phyloP scores from a whole-genome alignment of 2,797 vertebrate genomes.

The Melanotaenia maccullochi region DNA sequence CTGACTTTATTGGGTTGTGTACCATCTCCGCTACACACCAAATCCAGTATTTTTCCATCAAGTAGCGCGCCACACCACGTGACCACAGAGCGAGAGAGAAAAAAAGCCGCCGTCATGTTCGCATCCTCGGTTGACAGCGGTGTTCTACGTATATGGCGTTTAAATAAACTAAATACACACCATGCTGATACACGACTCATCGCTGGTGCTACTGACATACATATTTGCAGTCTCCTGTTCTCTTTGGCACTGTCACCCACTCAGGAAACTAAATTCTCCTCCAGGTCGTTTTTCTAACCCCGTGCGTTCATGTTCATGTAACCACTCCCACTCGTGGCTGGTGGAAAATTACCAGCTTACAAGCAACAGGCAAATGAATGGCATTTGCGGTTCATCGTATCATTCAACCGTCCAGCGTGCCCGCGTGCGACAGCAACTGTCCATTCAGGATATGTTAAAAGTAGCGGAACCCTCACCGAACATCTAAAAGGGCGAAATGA shows the following conservation, averaged over 20 bases:
- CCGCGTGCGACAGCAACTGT: constrained; percentile 11
- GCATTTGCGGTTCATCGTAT: constrained; percentile 43
- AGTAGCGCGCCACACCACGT: constrained; percentile 84
- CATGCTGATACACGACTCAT: neutral
- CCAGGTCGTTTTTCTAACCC: constrained; percentile 75
- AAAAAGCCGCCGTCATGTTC: constrained; percentile 70
- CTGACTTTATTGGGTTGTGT: constrained; percentile 78
- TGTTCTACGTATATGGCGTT: constrained; percentile 5
- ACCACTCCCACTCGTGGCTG: constrained; percentile 88
- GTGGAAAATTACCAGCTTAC: constrained; percentile 91
- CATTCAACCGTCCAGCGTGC: constrained; percentile 19
- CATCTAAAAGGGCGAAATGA: constrained; percentile 6
- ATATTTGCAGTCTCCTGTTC: constrained; percentile 10
- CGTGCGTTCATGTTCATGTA: constrained; percentile 81
- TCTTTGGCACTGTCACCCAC: constrained; percentile 31
- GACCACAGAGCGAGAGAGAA: constrained; percentile 53
- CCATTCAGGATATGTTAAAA: constrained; percentile 28
- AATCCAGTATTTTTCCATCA: constrained; percentile 92
- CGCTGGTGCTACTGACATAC: neutral
- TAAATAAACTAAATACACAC: constrained; percentile 12
- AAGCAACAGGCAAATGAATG: constrained; percentile 81
- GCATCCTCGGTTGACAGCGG: constrained; percentile 67
- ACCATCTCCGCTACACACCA: constrained; percentile 77
- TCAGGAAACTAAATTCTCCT: constrained; percentile 54
- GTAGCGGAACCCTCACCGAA: neutral